phyloP scores from a whole-genome alignment of 2,797 vertebrate genomes.

The Labroides dimidiatus region DNA sequence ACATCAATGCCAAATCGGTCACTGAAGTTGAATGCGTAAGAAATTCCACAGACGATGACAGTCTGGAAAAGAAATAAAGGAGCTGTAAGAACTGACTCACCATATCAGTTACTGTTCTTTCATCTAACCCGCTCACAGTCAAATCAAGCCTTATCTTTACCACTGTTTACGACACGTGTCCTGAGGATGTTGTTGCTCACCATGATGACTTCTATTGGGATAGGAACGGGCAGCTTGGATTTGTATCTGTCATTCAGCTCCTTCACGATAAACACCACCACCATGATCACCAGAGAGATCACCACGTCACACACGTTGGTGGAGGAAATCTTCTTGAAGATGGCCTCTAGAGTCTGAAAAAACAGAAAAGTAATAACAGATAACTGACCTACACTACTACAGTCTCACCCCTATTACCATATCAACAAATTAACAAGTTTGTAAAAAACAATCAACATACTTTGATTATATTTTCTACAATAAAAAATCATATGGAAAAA shows the following conservation, averaged over 20 bases:
- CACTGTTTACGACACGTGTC: not conserved
- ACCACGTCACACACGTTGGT: slow-evolving; percentile 92
- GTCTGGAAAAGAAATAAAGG: slow-evolving; percentile 82
- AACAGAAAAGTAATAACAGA: not conserved
- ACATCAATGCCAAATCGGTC: slow-evolving; percentile 83
- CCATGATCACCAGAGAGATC: slow-evolving; percentile 88
- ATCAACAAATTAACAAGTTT: too few relatives aligned
- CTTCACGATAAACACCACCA: slow-evolving; percentile 90
- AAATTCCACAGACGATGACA: slow-evolving; percentile 90
- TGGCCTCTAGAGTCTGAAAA: slow-evolving; percentile 85
- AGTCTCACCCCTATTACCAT: too few relatives aligned
- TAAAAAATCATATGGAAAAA: too few relatives aligned
- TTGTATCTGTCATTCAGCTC: slow-evolving; percentile 93
- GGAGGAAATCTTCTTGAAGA: slow-evolving; percentile 88
- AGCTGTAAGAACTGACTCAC: not conserved
- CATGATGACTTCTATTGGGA: slow-evolving; percentile 95
- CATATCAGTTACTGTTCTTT: not conserved
- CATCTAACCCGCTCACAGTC: not conserved
- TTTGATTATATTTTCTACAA: too few relatives aligned
- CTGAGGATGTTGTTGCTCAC: slow-evolving; percentile 75
- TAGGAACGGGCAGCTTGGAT: slow-evolving; percentile 91
- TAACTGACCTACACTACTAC: too few relatives aligned
- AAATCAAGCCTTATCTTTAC: not conserved
- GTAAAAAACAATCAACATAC: too few relatives aligned
- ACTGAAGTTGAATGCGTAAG: slow-evolving; percentile 87